These are phyloP conservation scores for Scaptomyza caliginosa DNA, from an alignment of 2,888 invertebrate genomes.

Conservation along the genomic window DNA sequence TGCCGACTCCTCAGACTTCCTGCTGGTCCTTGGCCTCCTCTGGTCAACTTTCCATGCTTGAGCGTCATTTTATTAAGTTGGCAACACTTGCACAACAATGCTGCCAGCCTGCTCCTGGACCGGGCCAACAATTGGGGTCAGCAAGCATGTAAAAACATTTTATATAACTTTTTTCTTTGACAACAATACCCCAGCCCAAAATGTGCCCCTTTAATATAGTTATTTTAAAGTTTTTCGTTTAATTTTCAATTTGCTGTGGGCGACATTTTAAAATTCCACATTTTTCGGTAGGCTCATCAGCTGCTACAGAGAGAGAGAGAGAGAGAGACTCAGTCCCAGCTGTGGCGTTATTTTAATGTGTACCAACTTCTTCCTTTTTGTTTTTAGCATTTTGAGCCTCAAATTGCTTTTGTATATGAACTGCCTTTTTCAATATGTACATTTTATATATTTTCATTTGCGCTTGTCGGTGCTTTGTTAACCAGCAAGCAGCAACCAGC, in stretches of 20 bases:
- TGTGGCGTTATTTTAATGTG: constrained; percentile 63
- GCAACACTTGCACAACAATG: constrained; percentile 71
- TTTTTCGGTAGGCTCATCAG: constrained; percentile 44
- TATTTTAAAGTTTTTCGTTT: constrained; percentile 80
- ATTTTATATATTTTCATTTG: constrained; percentile 34
- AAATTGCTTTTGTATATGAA: constrained; percentile 32
- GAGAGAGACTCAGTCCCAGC: constrained; percentile 37
- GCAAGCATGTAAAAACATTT: constrained; percentile 46
- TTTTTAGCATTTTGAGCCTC: constrained; percentile 28
- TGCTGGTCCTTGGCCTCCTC: constrained; percentile 14
- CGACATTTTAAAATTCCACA: constrained; percentile 69
- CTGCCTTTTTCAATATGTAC: background rate
- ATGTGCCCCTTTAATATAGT: constrained; percentile 55
- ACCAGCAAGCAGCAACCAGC: no score
- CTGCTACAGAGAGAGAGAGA: constrained; percentile 11
- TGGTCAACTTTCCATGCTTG: constrained; percentile 77
- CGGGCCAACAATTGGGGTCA: constrained; percentile 75
- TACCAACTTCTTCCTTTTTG: constrained; percentile 43
- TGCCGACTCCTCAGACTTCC: constrained; percentile 1
- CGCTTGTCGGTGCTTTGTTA: constrained; percentile 29
- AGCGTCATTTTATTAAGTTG: constrained; percentile 77
- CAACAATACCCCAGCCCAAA: background rate
- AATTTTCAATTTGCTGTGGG: constrained; percentile 77
- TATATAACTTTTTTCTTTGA: constrained; percentile 55
- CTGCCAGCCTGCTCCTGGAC: constrained; percentile 27